Evolutionary conservation across 2,888 invertebrate species (phyloP), one percentile per base, ranked within the genome.

Genomic region (Dioctria rufipes): DNA sequence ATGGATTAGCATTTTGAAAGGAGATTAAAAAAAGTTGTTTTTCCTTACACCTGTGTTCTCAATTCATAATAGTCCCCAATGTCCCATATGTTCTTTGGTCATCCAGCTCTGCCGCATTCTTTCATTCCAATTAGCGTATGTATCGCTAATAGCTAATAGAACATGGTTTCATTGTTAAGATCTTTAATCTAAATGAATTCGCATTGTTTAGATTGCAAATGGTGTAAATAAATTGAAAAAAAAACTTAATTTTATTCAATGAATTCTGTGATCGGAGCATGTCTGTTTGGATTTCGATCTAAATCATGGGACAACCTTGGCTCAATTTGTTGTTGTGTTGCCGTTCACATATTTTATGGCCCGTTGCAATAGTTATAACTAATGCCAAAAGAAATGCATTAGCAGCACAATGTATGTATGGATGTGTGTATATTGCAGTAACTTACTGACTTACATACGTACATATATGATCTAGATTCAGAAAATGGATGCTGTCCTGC

Each of bases 191-290:
- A 69, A 69, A 51, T 69, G 69, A 69, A 51, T 51, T 42, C 69
- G 39, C 69, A 54, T 69, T 69, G 69, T 69, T 69, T 25, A 25
- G 73, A 60, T 42, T 25, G 60, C 73, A 58, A 37, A 37, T 43
- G 42, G 58, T 42, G 25, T 25, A 25, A 73, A 42, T 25, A 3
- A 37, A 25, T 40, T 9, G 6, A 25, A 54, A 8, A 75, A 75
- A n/a, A 71, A 75, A 75, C 9, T 43, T 75, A 75, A 75, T 75
- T 13, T 75, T 60, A 75, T 75, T 75, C 73, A 43, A 42, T 25
- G 39, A 51, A 69, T 51, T 51, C 51, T 37, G 25, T 69, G 37
- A 49, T 13, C 13, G 60, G 6, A 58, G 11, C 58, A 25, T 42
- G 73, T 42, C 63, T 63, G 4, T 37, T 37, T 39, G 37, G 73